phyloP scores from a whole-genome alignment of 2,888 invertebrate species.

The Drosophila kanekoi region DNA sequence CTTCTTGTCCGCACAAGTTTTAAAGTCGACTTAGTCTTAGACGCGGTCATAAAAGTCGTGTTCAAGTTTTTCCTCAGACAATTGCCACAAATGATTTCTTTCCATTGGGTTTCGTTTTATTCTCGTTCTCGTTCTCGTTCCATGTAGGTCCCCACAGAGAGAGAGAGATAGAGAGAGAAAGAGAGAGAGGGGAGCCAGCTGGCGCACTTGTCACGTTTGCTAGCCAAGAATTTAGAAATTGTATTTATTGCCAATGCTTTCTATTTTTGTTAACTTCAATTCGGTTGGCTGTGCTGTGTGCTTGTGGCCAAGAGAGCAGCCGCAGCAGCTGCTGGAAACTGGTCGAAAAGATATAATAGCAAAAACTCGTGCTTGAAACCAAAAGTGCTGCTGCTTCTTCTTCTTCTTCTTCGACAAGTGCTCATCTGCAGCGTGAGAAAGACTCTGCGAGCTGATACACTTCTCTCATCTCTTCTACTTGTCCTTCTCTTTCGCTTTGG shows the following conservation, averaged over 20 bases:
- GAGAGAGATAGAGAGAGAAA: background rate
- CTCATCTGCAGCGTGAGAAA: constrained; percentile 37
- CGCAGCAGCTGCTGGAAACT: constrained; percentile 23
- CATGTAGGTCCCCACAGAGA: constrained; percentile 16
- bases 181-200: background rate
- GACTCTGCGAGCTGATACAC: background rate
- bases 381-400: constrained; percentile 60
- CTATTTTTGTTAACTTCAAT: constrained; percentile 57
- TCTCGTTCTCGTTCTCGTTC: constrained; percentile 21
- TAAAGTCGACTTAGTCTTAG: constrained; percentile 5
- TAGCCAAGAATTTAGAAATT: constrained; percentile 75
- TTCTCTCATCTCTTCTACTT: background rate
- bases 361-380: constrained; percentile 65
- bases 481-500: constrained; percentile 6
- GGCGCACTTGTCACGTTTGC: constrained; percentile 74
- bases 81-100: constrained; percentile 61
- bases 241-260: constrained; percentile 75
- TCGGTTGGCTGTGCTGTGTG: constrained; percentile 10
- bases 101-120: constrained; percentile 29
- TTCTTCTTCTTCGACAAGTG: constrained; percentile 3
- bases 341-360: constrained; percentile 38
- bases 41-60: constrained; percentile 24
- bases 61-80: constrained; percentile 39
- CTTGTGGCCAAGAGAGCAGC: constrained; percentile 6
- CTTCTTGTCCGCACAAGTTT: constrained; percentile 23